Evolutionary conservation across 2,888 invertebrate genomes (phyloP), one percentile per base, ranked within the genome.

Genomic region (Caenorhabditis uteleia): DNA sequence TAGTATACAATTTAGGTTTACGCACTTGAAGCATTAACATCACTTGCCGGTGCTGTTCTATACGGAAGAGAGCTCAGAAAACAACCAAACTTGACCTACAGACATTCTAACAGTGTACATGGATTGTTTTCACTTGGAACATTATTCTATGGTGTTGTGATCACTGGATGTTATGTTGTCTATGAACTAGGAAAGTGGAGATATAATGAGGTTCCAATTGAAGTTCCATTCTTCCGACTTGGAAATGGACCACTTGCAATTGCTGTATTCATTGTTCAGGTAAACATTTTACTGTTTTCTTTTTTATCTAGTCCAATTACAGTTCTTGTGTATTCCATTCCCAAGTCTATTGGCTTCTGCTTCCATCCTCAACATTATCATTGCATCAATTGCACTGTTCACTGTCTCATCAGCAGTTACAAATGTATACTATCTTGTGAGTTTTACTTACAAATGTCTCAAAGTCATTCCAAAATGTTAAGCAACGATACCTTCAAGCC

Each of bases 181-280:
- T 82, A 81, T 48, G 82, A 82, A 43, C 45, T 82, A n/a, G 82
- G 80, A 38, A 81, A 78, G 64, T 82, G 82, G 82, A 55, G 77
- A 48, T 82, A 70, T 47, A 70, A 70, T 18, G 80, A 77, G 55
- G 76, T 76, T 12, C 76, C 78, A 6, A 60, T 80, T 43, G 82
- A 80, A 21, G 71, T 77, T 6, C 79, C 78, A 33, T 82, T 79
- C 73, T 80, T 77, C 70, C 64, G 82, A 10, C 64, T 82, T 18
- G 77, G 77, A 36, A 82, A 83, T 51, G 82, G 82, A 20, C 80
- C 80, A 21, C 61, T 82, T 10, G 80, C 79, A 21, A 48, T 77
- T 4, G 74, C 71, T 18, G 77, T 78, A 7, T 80, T 80, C 44
- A 44, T 82, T 36, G 77, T 83, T 3, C 82, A 82, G 61, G 74